Percentiles rank a stretch among this genome's conserved stretches.
Conservation (phyloP, 1,140 invertebrate species). For the Heliconius hewitsoni region DNA sequence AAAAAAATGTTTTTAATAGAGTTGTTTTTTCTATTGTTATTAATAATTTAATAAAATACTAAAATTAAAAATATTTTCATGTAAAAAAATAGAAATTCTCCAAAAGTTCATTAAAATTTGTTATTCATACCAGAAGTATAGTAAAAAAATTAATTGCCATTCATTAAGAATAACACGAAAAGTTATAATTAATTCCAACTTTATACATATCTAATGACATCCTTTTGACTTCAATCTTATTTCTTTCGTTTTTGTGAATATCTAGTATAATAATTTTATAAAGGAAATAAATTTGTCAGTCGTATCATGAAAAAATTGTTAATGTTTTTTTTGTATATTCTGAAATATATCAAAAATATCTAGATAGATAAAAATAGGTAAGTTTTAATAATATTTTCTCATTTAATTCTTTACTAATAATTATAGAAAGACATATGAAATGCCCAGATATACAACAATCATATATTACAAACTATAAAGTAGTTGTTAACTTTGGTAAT, state of each 20-base stretch:
- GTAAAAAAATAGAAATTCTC: neutral
- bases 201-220: conserved; percentile 11
- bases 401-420: neutral
- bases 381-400: neutral
- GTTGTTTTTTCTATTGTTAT: no score
- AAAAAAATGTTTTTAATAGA: neutral
- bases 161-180: neutral
- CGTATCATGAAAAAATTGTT: neutral
- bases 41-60: no score
- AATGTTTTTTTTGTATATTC: neutral
- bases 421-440: neutral
- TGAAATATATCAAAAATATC: no score
- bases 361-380: no score
- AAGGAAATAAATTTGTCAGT: neutral
- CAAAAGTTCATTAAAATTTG: neutral
- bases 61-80: neutral
- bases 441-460: neutral
- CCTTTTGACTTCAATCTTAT: conserved; percentile 8
- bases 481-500: neutral
- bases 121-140: neutral
- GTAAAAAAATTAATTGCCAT: conserved; percentile 1
- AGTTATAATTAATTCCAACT: conserved; percentile 9
- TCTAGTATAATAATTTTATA: neutral
- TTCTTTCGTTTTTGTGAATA: neutral
- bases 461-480: neutral